Base-by-base conservation (phyloP, 2,888 invertebrate genomes). In the Candidula unifasciata region DNA sequence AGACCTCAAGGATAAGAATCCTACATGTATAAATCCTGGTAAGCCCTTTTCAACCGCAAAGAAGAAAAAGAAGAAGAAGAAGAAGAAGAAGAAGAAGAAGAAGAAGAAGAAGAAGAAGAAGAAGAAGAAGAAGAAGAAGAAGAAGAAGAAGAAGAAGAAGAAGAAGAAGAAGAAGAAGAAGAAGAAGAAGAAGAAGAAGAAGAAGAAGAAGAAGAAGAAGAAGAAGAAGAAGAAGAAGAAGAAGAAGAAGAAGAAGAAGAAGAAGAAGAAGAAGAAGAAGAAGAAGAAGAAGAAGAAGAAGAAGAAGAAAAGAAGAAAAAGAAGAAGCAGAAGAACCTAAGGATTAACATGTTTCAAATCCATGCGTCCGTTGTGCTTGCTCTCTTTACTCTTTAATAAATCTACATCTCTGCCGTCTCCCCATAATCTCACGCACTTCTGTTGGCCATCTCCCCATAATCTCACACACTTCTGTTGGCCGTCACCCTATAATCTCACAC, bases 41-140 rank as follows among this genome's bases (percentile, higher is more conserved):
- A n/a, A n/a, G n/a, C n/a, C n/a, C n/a, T n/a, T n/a, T n/a, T n/a
- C n/a, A n/a, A n/a, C n/a, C n/a, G n/a, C n/a, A n/a, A 60, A 21
- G 57, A 60, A 21, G 27, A 27, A 37, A 35, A 24, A 44, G 33
- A 18, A 60, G 60, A 3, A 3, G n/a, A 3, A 24, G 3, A 60
- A 24, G 30, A 27, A 69, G 27, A 69, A 69, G 30, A 69, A 69
- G 24, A 27, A 27, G 30, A 69, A 27, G 30, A 27, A 69, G 71
- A 69, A 69, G 71, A 69, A 69, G 71, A 69, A 69, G 71, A 69
- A 69, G 71, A 69, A 69, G 71, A 69, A 69, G 71, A 69, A 69
- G 71, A 69, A 69, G 71, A 69, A 69, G 71, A 69, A 69, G 71
- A 69, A 69, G 71, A 69, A 69, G 71, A 69, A 69, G 71, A 69